Base-by-base conservation (phyloP, 2,113 vertebrate genomes). In the Microcebus lehilahytsara region DNA sequence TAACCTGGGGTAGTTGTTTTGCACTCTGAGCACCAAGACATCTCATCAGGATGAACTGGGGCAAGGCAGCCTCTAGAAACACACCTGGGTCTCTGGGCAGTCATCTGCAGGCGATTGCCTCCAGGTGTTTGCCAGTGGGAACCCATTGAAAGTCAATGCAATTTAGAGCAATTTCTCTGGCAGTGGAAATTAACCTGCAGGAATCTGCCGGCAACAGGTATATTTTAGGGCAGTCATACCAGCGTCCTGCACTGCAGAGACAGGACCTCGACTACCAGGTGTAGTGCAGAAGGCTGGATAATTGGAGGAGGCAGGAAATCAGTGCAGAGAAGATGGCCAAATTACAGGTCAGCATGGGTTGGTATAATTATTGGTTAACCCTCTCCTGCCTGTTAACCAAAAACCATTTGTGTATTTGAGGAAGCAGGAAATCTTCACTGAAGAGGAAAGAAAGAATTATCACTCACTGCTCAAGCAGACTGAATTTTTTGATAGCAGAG, bases 81-180 rank as follows among this genome's bases (percentile, higher is more conserved):
- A 85, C 96, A 97, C 97, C 97, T 98, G 97, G 96, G 96, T 95
- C 97, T 98, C 97, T 93, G 96, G 97, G 95, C 95, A 91, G 95
- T 94, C 97, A 96, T 97, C 96, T 98, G 97, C 95, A 91, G 97
- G 96, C 77, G 80, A 96, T 93, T 91, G 96, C 86, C 97, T 97
- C 97, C 97, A 98, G 98, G 97, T 97, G 98, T 96, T 96, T 96
- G 95, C 97, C 97, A 97, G 97, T 95, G 96, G 98, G 97, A 97
- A 71, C 90, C 94, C 77, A 94, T 60, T 95, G 96, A 97, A 97
- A 97, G 97, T 97, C 98, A 94, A 93, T 97, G 96, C 94, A 97
- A 98, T 98, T 98, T 97, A 97, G 94, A 98, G 96, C 95, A 96
- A 98, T 97, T 98, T 97, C 95, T 97, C 96, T 93, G 91, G 96